Percentiles rank a stretch among this genome's conserved stretches.
These are phyloP conservation scores for Pseudopipra pipra DNA, from an alignment of 2,113 vertebrate species.

Conservation along the genomic window DNA sequence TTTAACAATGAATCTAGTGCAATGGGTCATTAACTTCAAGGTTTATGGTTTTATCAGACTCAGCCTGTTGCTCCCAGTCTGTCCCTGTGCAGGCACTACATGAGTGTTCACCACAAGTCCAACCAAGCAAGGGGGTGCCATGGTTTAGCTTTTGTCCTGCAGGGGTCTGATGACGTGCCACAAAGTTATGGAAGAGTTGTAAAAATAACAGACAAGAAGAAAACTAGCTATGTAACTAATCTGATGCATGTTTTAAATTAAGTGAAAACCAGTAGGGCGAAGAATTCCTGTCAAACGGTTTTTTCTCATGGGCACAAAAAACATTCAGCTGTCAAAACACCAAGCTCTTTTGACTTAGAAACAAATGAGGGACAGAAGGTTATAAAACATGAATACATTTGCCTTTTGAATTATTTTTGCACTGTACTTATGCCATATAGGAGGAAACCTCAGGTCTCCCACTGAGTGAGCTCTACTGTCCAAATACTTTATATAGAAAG, in stretches of 20 bases:
- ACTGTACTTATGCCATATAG: not conserved
- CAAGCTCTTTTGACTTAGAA: constrained; percentile 24
- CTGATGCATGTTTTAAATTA: not conserved
- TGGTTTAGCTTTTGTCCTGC: not conserved
- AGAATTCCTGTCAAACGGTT: constrained; percentile 23
- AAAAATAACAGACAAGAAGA: not conserved
- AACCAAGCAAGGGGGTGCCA: not conserved
- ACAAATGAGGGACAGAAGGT: constrained; percentile 30
- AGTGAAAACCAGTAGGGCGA: not conserved
- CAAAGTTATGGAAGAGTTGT: not conserved
- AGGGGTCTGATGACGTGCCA: not conserved
- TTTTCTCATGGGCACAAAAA: not conserved
- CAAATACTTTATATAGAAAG: not conserved
- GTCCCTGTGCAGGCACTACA: fast-evolving
- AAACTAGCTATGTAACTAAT: not conserved
- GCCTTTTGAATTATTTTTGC: constrained; percentile 30
- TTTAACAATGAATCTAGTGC: not conserved
- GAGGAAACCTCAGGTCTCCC: constrained; percentile 1
- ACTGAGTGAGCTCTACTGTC: not conserved
- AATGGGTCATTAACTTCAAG: not conserved
- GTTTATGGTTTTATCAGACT: not conserved
- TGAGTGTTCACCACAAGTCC: not conserved
- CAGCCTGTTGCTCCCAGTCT: not conserved
- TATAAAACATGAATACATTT: not conserved
- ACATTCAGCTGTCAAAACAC: constrained; percentile 46